Percentiles rank a stretch among this genome's conserved stretches.
Conservation (phyloP, 2,888 invertebrate species). For the Dilophus febrilis region DNA sequence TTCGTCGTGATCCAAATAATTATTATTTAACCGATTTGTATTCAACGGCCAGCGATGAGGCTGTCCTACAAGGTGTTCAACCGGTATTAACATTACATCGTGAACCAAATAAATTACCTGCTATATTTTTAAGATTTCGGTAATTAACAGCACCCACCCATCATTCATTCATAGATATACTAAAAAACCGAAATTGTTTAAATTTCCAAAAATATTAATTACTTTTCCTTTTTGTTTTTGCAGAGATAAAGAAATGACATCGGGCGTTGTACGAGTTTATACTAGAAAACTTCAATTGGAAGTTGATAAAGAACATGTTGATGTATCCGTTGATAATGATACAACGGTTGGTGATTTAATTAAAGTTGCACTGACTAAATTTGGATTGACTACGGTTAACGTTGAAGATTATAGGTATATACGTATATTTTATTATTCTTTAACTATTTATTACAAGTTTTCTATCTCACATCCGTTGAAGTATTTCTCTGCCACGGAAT, state of each 20-base stretch:
- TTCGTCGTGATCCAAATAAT: slow-evolving; percentile 65
- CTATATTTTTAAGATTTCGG: slow-evolving; percentile 88
- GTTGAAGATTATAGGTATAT: slow-evolving; percentile 37
- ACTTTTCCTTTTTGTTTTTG: slow-evolving; percentile 3
- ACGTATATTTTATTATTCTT: background rate
- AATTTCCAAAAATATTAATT: slow-evolving; percentile 2
- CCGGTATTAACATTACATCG: slow-evolving; percentile 71
- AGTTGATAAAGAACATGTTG: slow-evolving; percentile 60
- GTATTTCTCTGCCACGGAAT: too few species aligned
- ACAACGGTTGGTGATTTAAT: slow-evolving; percentile 87
- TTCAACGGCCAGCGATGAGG: slow-evolving; percentile 60
- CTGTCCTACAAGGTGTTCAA: slow-evolving; percentile 68
- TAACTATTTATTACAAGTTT: too few species aligned
- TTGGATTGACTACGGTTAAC: slow-evolving; percentile 53
- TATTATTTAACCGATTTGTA: slow-evolving; percentile 79
- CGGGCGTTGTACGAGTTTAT: slow-evolving; percentile 86
- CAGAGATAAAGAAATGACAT: slow-evolving; percentile 66
- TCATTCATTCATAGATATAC: too few species aligned
- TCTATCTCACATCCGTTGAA: too few species aligned
- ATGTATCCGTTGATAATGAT: slow-evolving; percentile 70
- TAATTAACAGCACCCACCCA: slow-evolving; percentile 26
- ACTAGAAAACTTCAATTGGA: slow-evolving; percentile 74
- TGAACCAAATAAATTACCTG: slow-evolving; percentile 88
- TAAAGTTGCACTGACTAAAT: slow-evolving; percentile 62
- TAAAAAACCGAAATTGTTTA: slow-evolving; percentile 6